phyloP scores from a whole-genome alignment of 2,797 vertebrate species.

The Danio jaintianensis region DNA sequence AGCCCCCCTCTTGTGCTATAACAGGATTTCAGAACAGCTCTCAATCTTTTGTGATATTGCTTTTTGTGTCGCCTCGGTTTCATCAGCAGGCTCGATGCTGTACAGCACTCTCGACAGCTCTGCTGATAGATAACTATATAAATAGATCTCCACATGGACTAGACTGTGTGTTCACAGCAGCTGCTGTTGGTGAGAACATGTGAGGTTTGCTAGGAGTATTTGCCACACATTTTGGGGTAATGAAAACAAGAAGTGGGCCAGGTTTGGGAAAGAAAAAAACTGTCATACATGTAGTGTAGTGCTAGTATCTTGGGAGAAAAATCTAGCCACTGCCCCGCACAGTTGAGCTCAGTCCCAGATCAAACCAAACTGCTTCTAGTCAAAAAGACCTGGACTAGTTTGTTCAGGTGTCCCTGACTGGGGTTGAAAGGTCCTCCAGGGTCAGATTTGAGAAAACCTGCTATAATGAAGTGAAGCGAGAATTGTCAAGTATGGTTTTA shows the following conservation, averaged over 20 bases:
- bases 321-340: background rate
- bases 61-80: slow-evolving; percentile 38
- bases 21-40: slow-evolving; percentile 1
- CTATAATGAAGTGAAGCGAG: too few species aligned
- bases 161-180: slow-evolving; percentile 32
- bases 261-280: background rate
- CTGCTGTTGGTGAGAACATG: slow-evolving; percentile 29
- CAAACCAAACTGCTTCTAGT: background rate
- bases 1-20: background rate
- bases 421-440: background rate
- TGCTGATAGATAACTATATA: slow-evolving; percentile 40
- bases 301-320: background rate
- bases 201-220: slow-evolving; percentile 25
- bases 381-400: background rate
- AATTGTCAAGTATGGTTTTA: too few species aligned
- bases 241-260: background rate
- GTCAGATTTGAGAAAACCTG: background rate
- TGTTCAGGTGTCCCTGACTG: background rate
- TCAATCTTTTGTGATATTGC: slow-evolving; percentile 10
- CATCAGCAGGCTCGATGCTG: slow-evolving; percentile 10
- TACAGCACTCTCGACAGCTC: slow-evolving; percentile 7
- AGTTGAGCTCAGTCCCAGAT: background rate
- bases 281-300: background rate
- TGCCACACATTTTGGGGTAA: slow-evolving; percentile 5
- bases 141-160: slow-evolving; percentile 35